These are phyloP conservation scores for Heterodera filipjevi DNA, from an alignment of 2,888 invertebrate genomes.

Conservation along the genomic window DNA sequence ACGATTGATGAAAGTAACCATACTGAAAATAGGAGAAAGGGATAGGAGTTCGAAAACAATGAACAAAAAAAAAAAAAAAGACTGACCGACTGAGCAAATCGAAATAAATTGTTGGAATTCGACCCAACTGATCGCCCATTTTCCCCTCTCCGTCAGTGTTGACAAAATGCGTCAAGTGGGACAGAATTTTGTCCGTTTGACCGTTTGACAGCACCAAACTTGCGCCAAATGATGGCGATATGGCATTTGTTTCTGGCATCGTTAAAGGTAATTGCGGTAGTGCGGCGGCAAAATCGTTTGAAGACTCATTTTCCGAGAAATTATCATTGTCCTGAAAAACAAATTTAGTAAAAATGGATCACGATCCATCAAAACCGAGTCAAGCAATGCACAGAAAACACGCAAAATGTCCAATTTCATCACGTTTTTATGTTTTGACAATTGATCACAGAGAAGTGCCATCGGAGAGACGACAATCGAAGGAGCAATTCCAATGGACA, in stretches of 20 bases:
- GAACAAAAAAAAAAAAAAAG: background rate
- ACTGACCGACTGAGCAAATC: constrained; percentile 44
- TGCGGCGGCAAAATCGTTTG: background rate
- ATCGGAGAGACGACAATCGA: constrained; percentile 18
- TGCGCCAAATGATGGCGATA: background rate
- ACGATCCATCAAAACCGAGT: no score
- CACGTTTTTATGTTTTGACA: constrained; percentile 1
- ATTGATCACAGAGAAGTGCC: constrained; percentile 23
- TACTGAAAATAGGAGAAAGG: constrained; percentile 34
- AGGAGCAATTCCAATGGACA: background rate
- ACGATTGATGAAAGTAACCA: constrained; percentile 50
- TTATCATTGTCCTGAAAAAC: background rate
- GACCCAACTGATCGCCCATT: constrained; percentile 24
- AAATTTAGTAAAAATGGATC: no score
- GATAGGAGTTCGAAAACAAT: background rate
- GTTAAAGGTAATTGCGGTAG: background rate
- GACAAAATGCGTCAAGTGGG: constrained; percentile 14
- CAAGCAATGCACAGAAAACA: background rate
- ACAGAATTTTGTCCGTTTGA: constrained; percentile 28
- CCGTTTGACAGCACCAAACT: constrained; percentile 15
- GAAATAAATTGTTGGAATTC: constrained; percentile 40
- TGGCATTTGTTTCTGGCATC: background rate
- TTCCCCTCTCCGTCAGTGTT: constrained; percentile 35
- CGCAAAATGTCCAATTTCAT: constrained; percentile 24
- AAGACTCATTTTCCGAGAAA: background rate